Base-by-base conservation (phyloP, 2,888 invertebrate genomes). In the Ditylenchus weischeri region DNA sequence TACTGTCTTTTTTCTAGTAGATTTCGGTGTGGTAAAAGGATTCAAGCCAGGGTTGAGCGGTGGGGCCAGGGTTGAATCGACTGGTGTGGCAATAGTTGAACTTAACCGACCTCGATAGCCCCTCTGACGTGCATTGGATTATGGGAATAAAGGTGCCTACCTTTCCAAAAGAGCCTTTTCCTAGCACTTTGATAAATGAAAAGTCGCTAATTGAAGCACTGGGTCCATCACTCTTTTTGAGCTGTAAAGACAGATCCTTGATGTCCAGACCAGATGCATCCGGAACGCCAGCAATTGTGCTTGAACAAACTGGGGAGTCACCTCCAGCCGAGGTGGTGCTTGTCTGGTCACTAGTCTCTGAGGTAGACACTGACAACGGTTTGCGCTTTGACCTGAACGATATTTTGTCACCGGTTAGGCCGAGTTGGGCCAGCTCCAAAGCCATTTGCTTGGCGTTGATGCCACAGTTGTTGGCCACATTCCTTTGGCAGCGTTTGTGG, bases 401-500 rank as follows among this genome's bases (percentile, higher is more conserved):
- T 85, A 90, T 89, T 85, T 91, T 92, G 80, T 90, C 90, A 10
- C 91, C 91, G 64, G 91, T 90, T 83, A 96, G 90, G 83, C 94
- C 94, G 86, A 96, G 90, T 83, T 90, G 89, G 83, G 89, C 90
- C 78, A 96, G 88, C 78, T 94, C 90, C 84, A 91, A 90, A 6
- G 93, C 95, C 92, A 98, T 90, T 85, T 90, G 89, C 85, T 93
- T 92, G 66, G 93, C 92, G 86, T 98, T 92, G 85, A 95, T 93
- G 82, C 98, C 96, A 86, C 98, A 98, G 85, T 94, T 96, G 87
- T 96, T 96, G 71, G 96, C 95, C 73, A 98, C 96, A 86, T 98
- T 98, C 86, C 93, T 93, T 87, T 94, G 92, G 86, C 98, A 98
- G 68, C 96, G 89, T 86, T 96, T 96, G 87, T 98, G 96, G 71